Conservation (phyloP, 2,888 invertebrate species). For the Drosophila mimetica region DNA sequence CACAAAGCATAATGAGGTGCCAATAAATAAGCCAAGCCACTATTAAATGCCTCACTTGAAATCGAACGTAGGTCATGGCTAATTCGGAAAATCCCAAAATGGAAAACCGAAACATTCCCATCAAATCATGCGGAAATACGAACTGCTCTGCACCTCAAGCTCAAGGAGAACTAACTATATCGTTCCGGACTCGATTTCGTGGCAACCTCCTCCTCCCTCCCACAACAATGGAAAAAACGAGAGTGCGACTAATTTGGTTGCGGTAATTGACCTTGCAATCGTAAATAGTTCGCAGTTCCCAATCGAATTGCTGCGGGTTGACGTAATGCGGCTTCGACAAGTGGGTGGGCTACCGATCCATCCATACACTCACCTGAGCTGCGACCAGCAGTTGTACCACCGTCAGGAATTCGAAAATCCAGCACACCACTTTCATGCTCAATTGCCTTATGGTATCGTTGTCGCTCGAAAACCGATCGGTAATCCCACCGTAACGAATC, state of each 20-base stretch:
- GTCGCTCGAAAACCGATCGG: conserved; percentile 24
- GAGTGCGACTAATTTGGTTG: conserved; percentile 65
- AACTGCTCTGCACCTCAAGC: conserved; percentile 48
- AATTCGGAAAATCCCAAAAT: conserved; percentile 35
- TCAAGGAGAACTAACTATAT: conserved; percentile 63
- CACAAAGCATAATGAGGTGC: conserved; percentile 30
- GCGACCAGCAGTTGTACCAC: conserved; percentile 72
- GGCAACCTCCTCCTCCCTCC: conserved; percentile 26
- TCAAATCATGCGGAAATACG: conserved; percentile 80
- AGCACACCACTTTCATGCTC: conserved; percentile 54
- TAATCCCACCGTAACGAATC: conserved; percentile 33
- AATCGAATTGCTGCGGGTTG: conserved; percentile 66
- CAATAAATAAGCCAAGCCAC: conserved; percentile 12
- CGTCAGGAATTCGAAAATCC: conserved; percentile 67
- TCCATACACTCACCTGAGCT: conserved; percentile 75
- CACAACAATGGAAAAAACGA: conserved; percentile 45
- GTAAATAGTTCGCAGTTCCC: conserved; percentile 71
- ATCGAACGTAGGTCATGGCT: conserved; percentile 46
- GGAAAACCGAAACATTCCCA: conserved; percentile 70
- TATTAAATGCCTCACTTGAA: conserved; percentile 24
- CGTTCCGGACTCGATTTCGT: conserved; percentile 51
- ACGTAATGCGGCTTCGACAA: conserved; percentile 63
- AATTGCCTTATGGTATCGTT: conserved; percentile 17
- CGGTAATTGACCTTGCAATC: conserved; percentile 66
- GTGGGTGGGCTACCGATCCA: conserved; percentile 56